These are phyloP conservation scores for Perccottus glenii DNA, from an alignment of 2,113 vertebrate genomes.

Conservation along the genomic window DNA sequence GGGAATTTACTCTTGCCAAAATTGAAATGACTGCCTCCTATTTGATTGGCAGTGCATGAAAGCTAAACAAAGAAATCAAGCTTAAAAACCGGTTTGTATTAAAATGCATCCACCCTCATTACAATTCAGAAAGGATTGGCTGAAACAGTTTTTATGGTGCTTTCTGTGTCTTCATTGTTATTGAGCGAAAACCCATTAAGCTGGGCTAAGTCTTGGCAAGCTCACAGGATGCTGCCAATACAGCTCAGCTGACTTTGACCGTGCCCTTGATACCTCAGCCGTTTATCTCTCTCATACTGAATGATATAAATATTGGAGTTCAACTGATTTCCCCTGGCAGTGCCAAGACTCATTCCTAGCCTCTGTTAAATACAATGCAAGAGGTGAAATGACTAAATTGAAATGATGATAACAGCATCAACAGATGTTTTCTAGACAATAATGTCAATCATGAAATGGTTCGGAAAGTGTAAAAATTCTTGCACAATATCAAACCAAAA, in stretches of 20 bases:
- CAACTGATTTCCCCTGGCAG: conserved; percentile 57
- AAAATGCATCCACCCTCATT: conserved; percentile 54
- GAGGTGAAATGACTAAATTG: conserved; percentile 54
- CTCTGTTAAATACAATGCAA: conserved; percentile 56
- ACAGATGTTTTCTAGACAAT: conserved; percentile 47
- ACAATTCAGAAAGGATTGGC: conserved; percentile 60
- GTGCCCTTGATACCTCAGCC: conserved; percentile 60
- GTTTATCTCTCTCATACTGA: conserved; percentile 27
- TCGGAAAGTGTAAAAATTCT: conserved; percentile 43
- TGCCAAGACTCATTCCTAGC: conserved; percentile 36
- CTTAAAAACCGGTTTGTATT: conserved; percentile 15
- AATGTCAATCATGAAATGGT: conserved; percentile 47
- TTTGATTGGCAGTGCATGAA: conserved; percentile 49
- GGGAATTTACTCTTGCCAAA: conserved; percentile 45
- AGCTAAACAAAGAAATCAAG: conserved; percentile 20
- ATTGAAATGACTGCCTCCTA: conserved; percentile 45
- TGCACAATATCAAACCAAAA: conserved; percentile 22
- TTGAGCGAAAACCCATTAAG: conserved; percentile 71
- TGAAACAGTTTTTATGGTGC: conserved; percentile 48
- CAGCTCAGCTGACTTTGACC: conserved; percentile 66
- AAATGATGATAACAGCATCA: conserved; percentile 54
- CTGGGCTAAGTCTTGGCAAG: conserved; percentile 61
- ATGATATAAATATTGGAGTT: conserved; percentile 64
- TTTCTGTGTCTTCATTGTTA: conserved; percentile 65
- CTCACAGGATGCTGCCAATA: conserved; percentile 57